Evolutionary conservation across 2,113 vertebrate species (phyloP), one percentile per base, ranked within the genome.

Genomic region (Malurus melanocephalus): DNA sequence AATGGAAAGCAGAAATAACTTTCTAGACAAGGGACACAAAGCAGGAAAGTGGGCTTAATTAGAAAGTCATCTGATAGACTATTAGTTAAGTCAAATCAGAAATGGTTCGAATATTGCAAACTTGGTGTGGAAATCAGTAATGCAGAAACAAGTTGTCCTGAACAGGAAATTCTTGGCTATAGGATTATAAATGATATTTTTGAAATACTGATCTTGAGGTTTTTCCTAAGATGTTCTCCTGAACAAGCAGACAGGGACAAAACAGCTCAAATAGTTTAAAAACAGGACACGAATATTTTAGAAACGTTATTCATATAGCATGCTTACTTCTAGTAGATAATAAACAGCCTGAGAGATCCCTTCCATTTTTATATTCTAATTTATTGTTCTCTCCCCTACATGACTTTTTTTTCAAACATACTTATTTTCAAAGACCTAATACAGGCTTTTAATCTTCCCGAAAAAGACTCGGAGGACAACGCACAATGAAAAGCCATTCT

Each of bases 191-290:
- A 1, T 8, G 0, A 8, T n/a, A 30, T 27, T 55, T n/a, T 28
- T 71, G 20, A 88, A 80, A 61, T 23, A 57, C 0, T 52, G 16
- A 56, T n/a, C 6, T 18, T n/a, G 10, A 52, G 9, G 26, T 21
- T 46, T 46, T 22, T 38, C 49, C 32, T 16, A 46, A 38, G 13
- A 74, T 9, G 42, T 27, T 64, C 26, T 49, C 42, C 57, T 30
- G 7, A 61, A 48, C 0, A 1, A 60, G 12, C 20, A 85, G 11
- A 17, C 13, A 16, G 2, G 11, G 24, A 45, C 7, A 46, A 43
- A 71, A 23, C 15, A 87, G n/a, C 21, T 19, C n/a, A 24, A 55
- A 52, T 1, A 32, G 27, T 28, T 82, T 82, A 16, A 57, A 49
- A 83, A 35, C 5, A 32, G 43, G 40, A 42, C 1, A 32, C 16